phyloP scores from a whole-genome alignment of 30 jellyfish, hydroid and myxozoan genomes.

The Mastigias papua region DNA sequence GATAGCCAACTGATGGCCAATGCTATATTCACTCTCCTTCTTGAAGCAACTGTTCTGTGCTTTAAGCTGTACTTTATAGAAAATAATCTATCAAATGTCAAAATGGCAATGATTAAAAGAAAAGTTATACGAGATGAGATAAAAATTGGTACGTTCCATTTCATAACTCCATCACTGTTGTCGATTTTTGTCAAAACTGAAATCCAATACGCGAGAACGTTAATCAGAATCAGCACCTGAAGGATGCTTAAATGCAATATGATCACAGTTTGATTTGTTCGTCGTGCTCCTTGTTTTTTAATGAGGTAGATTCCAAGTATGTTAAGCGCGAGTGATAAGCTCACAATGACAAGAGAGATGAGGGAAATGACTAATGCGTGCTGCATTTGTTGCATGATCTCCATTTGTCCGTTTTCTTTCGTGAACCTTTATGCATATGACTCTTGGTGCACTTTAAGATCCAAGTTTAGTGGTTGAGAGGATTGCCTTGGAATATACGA shows the following conservation, averaged over 20 bases:
- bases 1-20: too few relatives aligned
- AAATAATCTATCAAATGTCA: background rate
- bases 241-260: background rate
- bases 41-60: background rate
- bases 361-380: too few relatives aligned
- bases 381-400: too few relatives aligned
- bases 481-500: too few relatives aligned
- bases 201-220: background rate
- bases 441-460: too few relatives aligned
- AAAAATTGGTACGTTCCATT: background rate
- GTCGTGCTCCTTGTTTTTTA: background rate
- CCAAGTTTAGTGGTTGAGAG: too few relatives aligned
- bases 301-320: background rate
- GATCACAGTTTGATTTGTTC: background rate
- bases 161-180: background rate
- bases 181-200: background rate
- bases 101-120: background rate
- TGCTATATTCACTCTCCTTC: background rate
- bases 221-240: background rate
- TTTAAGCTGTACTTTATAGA: background rate
- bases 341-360: background rate
- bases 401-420: background rate
- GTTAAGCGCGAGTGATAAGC: background rate
- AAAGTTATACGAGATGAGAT: background rate
- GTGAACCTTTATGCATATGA: too few relatives aligned